These are phyloP conservation scores for Heterodera carotae DNA, from an alignment of 1,140 invertebrate species.

Conservation along the genomic window DNA sequence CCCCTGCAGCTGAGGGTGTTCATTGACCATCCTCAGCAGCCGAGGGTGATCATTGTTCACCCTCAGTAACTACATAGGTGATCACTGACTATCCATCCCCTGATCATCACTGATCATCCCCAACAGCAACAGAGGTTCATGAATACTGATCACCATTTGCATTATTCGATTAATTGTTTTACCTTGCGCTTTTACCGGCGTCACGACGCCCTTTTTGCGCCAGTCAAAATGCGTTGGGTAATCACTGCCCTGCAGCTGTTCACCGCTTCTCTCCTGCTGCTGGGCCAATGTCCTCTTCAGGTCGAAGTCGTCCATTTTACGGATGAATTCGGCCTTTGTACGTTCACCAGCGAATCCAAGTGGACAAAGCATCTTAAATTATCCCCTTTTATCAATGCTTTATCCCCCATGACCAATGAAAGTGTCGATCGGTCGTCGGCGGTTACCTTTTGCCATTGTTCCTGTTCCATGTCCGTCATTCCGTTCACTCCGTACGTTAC, in stretches of 20 bases:
- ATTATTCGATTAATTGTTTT: too few relatives aligned
- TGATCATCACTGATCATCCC: too few relatives aligned
- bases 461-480: constrained; percentile 51
- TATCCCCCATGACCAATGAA: too few relatives aligned
- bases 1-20: too few relatives aligned
- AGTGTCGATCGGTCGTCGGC: too few relatives aligned
- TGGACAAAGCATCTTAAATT: constrained; percentile 52
- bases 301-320: constrained; percentile 33
- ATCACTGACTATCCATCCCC: too few relatives aligned
- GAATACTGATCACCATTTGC: too few relatives aligned
- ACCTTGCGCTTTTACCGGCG: constrained; percentile 68
- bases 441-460: constrained; percentile 52
- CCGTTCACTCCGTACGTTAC: constrained; percentile 51
- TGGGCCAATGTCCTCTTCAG: constrained; percentile 1
- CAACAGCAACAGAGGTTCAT: too few relatives aligned
- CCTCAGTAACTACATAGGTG: too few relatives aligned
- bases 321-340: constrained; percentile 41
- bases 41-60: too few relatives aligned
- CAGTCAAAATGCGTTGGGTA: constrained; percentile 66
- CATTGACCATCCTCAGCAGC: too few relatives aligned
- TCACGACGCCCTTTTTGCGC: constrained; percentile 68
- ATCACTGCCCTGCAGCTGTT: constrained; percentile 19
- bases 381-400: not conserved
- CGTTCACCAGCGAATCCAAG: constrained; percentile 37
- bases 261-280: constrained; percentile 1